phyloP scores from a whole-genome alignment of 2,888 invertebrate species.

The Brachyopa scutellaris region DNA sequence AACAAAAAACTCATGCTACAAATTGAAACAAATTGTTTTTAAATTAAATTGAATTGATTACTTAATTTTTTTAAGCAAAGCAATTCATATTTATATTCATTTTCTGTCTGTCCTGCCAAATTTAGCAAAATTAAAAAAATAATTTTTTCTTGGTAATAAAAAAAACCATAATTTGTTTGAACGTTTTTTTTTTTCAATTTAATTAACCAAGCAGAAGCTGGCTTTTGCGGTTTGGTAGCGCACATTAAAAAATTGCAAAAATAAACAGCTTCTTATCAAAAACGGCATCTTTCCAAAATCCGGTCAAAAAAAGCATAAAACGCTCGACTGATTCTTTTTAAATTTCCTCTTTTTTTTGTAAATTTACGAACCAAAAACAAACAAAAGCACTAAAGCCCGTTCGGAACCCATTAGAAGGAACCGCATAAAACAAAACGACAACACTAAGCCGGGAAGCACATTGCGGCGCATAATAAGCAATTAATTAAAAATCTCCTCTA shows the following conservation, averaged over 20 bases:
- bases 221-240: neutral
- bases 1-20: neutral
- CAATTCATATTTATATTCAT: too few relatives aligned
- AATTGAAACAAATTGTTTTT: conserved; percentile 53
- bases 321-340: conserved; percentile 2
- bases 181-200: conserved; percentile 23
- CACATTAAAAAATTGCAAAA: too few relatives aligned
- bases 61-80: too few relatives aligned
- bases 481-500: conserved; percentile 62
- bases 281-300: conserved; percentile 22
- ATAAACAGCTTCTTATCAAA: too few relatives aligned
- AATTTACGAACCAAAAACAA: conserved; percentile 32
- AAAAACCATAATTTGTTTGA: neutral
- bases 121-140: conserved; percentile 14
- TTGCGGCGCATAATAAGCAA: conserved; percentile 50
- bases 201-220: conserved; percentile 44
- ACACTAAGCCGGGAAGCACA: conserved; percentile 29
- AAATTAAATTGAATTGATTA: conserved; percentile 53
- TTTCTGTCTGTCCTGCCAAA: too few relatives aligned
- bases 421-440: conserved; percentile 23
- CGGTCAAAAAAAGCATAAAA: conserved; percentile 18
- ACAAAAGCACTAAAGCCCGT: conserved; percentile 21
- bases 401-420: conserved; percentile 41
- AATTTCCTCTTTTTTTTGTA: neutral
- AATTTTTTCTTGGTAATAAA: conserved; percentile 19